Evolutionary conservation across 2,888 invertebrate genomes (phyloP).

Genomic region (Pimpla rufipes): DNA sequence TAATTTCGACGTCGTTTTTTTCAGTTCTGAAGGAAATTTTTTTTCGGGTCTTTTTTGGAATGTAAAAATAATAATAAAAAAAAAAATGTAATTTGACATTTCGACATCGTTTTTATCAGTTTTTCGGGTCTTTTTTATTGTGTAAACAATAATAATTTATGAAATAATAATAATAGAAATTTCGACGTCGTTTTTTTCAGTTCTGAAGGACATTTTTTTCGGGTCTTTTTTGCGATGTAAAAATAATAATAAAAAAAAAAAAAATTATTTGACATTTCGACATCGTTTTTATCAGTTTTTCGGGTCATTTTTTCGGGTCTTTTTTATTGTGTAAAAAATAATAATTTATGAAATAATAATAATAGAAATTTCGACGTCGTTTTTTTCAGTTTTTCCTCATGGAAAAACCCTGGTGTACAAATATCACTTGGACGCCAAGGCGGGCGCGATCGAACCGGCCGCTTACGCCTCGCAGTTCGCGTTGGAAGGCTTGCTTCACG

Average conservation of each 20-base stretch:
- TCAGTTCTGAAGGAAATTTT: too few relatives aligned
- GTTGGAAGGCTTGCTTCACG: slow-evolving; percentile 81
- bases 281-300: too few relatives aligned
- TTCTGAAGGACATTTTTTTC: too few relatives aligned
- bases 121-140: background rate
- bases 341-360: background rate
- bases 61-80: too few relatives aligned
- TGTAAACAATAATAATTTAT: background rate
- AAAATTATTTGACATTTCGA: background rate
- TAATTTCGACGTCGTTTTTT: too few relatives aligned
- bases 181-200: slow-evolving; percentile 2
- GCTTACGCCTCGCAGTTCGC: slow-evolving; percentile 81
- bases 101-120: too few relatives aligned
- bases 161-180: background rate
- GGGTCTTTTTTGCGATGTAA: background rate
- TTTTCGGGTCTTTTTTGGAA: too few relatives aligned
- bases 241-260: background rate
- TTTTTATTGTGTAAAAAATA: slow-evolving; percentile 11
- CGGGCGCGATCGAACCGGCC: slow-evolving; percentile 81
- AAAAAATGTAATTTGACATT: too few relatives aligned
- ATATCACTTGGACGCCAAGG: slow-evolving; percentile 82
- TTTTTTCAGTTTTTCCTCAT: slow-evolving; percentile 83
- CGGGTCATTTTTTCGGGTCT: too few relatives aligned
- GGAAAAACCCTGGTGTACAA: slow-evolving; percentile 85
- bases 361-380: background rate